Conservation (phyloP, 2,797 vertebrate species). For the Sarcoramphus papa region DNA sequence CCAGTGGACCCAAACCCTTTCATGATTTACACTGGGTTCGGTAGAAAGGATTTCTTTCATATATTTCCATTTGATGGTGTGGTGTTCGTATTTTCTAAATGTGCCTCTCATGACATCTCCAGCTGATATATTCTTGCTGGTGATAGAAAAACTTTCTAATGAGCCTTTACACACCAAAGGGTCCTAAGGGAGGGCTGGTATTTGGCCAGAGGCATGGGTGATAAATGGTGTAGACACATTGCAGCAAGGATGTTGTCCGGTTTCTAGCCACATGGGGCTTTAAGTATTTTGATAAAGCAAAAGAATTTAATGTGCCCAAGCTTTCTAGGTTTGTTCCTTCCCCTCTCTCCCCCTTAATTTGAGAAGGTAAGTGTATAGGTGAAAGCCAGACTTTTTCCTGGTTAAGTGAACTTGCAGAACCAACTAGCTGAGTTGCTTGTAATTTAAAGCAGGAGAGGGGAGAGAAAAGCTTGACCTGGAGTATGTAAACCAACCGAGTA, state of each 20-base stretch:
- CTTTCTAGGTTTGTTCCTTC: neutral
- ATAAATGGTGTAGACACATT: neutral
- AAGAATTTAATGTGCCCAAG: neutral
- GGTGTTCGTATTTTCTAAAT: neutral
- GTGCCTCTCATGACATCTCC: neutral
- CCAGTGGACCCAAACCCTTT: neutral
- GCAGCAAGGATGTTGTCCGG: neutral
- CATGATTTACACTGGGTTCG: neutral
- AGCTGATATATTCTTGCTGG: neutral
- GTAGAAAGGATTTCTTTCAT: neutral
- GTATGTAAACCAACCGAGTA: neutral
- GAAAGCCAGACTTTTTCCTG: neutral
- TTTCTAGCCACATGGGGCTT: neutral
- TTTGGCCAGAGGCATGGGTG: neutral
- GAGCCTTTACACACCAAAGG: neutral
- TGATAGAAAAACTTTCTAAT: neutral
- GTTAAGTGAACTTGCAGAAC: neutral
- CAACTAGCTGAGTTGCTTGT: neutral
- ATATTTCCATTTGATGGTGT: neutral
- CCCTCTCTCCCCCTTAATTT: neutral
- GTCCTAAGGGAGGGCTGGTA: neutral
- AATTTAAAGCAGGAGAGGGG: neutral
- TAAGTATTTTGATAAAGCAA: neutral
- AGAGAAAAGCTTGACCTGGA: neutral
- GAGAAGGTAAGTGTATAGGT: neutral